phyloP scores from a whole-genome alignment of 2,797 vertebrate genomes.

The Pseudomugil gertrudae region DNA sequence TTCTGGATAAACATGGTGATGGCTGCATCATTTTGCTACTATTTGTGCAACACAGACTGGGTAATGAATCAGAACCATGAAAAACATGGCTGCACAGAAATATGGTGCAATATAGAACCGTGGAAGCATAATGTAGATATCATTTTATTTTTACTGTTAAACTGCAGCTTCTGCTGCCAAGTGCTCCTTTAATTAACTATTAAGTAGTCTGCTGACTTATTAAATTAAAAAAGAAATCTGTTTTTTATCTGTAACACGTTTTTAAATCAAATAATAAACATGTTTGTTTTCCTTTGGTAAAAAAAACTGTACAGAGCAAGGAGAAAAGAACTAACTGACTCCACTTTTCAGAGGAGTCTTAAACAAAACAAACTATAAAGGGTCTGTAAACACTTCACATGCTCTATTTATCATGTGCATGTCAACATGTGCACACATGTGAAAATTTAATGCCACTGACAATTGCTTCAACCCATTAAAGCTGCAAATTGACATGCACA shows the following conservation, averaged over 20 bases:
- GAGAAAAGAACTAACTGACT: not conserved
- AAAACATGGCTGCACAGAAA: not conserved
- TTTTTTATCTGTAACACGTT: not conserved
- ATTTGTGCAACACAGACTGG: not conserved
- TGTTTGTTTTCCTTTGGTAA: not conserved
- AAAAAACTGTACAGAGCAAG: not conserved
- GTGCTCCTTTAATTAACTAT: not conserved
- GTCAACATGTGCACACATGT: not conserved
- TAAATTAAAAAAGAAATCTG: not conserved
- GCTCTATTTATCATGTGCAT: not conserved
- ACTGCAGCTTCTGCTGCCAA: not conserved
- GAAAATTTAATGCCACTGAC: conserved; percentile 6
- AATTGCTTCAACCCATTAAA: conserved; percentile 40
- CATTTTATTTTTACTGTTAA: not conserved
- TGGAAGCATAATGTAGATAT: not conserved
- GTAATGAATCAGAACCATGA: not conserved
- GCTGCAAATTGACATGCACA: conserved; percentile 34
- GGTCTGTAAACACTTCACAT: not conserved
- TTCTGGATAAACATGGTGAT: not conserved
- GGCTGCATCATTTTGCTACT: not conserved
- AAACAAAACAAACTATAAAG: not conserved
- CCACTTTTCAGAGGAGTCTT: not conserved
- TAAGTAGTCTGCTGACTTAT: not conserved
- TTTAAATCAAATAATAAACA: not conserved
- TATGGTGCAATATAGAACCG: not conserved